phyloP scores from a whole-genome alignment of 2,797 vertebrate genomes.

The Gobionotothen gibberifrons region DNA sequence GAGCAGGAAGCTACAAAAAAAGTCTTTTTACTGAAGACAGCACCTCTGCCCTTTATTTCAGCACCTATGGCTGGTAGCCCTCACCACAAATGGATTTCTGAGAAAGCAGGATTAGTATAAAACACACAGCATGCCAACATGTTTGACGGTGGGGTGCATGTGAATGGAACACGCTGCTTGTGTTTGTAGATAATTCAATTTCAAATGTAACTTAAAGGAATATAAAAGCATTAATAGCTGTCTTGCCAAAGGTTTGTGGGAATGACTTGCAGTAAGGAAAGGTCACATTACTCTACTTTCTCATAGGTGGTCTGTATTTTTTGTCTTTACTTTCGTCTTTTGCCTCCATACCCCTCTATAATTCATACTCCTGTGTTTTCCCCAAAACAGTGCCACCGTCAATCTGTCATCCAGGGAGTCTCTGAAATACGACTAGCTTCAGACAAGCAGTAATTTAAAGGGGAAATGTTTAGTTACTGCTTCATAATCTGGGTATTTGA shows the following conservation, averaged over 20 bases:
- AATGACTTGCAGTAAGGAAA: slow-evolving; percentile 47
- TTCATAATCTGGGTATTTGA: slow-evolving; percentile 2
- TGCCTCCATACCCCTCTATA: slow-evolving; percentile 11
- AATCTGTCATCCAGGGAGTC: slow-evolving; percentile 5
- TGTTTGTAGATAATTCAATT: slow-evolving; percentile 60
- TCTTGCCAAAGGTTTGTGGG: slow-evolving; percentile 59
- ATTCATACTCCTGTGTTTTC: slow-evolving; percentile 10
- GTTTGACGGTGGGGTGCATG: slow-evolving; percentile 27
- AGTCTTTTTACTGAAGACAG: slow-evolving; percentile 35
- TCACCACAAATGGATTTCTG: slow-evolving; percentile 58
- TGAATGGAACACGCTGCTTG: slow-evolving; percentile 49
- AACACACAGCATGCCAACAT: slow-evolving; percentile 28
- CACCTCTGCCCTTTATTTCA: slow-evolving; percentile 46
- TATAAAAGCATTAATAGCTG: slow-evolving; percentile 31
- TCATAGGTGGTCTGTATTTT: slow-evolving; percentile 6
- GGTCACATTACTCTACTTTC: slow-evolving; percentile 50
- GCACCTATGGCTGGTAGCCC: slow-evolving; percentile 59
- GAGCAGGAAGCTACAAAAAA: slow-evolving; percentile 30
- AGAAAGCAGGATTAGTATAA: slow-evolving; percentile 63
- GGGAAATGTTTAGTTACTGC: slow-evolving; percentile 10
- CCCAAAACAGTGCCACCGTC: slow-evolving; percentile 2
- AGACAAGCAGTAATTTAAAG: slow-evolving; percentile 9
- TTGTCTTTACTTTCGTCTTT: slow-evolving; percentile 12
- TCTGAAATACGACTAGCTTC: neutral
- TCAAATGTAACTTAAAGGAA: slow-evolving; percentile 37